Percentiles rank a stretch among this genome's conserved stretches.
phyloP scores from a whole-genome alignment of 2,888 invertebrate genomes.

The Stratiomys singularior region DNA sequence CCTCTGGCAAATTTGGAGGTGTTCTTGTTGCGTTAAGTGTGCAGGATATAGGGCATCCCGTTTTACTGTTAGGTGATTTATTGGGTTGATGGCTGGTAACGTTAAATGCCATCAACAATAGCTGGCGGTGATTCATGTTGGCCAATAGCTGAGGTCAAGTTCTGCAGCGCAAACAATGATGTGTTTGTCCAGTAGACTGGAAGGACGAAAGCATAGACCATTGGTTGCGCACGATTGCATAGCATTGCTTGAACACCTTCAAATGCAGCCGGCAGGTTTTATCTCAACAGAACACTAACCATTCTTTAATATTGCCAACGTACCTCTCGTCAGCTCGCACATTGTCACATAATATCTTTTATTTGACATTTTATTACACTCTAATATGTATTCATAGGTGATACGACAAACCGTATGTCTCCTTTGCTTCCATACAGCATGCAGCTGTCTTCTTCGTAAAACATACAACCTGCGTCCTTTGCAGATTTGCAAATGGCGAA shows the following conservation, averaged over 20 bases:
- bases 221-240: slow-evolving; percentile 33
- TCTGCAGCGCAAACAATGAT: slow-evolving; percentile 38
- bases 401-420: no score
- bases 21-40: not conserved
- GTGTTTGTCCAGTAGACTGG: slow-evolving; percentile 40
- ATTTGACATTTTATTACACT: no score
- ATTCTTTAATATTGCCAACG: no score
- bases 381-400: no score
- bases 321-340: no score
- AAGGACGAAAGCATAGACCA: slow-evolving; percentile 34
- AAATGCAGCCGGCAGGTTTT: not conserved
- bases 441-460: not conserved
- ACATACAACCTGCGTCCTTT: slow-evolving; percentile 12
- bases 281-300: no score
- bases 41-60: not conserved
- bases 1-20: not conserved
- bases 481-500: slow-evolving; percentile 3
- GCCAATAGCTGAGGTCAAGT: slow-evolving; percentile 33
- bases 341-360: no score
- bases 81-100: slow-evolving; percentile 18
- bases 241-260: slow-evolving; percentile 26
- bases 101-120: slow-evolving; percentile 43
- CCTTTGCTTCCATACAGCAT: not conserved
- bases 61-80: slow-evolving; percentile 36
- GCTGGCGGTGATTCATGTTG: slow-evolving; percentile 36